phyloP scores from a whole-genome alignment of 2,888 invertebrate genomes.

The Nephrotoma appendiculata region DNA sequence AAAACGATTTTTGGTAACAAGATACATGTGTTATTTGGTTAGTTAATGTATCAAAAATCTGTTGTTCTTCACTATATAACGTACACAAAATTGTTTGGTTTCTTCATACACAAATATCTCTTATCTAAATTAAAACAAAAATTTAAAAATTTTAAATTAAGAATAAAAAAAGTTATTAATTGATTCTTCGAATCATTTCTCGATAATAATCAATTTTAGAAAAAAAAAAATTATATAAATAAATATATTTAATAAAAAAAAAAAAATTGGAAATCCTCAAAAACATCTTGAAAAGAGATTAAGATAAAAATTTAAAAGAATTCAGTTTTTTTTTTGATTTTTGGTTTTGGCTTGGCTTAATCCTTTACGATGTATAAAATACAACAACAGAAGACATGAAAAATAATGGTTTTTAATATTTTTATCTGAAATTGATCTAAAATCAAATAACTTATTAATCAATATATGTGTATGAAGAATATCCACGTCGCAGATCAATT shows the following conservation, averaged over 20 bases:
- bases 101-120: background rate
- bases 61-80: background rate
- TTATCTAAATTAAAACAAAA: background rate
- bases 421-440: background rate
- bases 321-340: background rate
- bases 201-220: background rate
- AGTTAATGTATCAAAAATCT: background rate
- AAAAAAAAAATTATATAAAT: background rate
- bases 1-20: background rate
- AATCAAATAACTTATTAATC: background rate
- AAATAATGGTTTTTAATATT: background rate
- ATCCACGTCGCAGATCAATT: background rate
- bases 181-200: background rate
- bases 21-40: background rate
- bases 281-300: background rate
- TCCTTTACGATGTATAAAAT: background rate
- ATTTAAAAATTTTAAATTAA: background rate
- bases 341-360: background rate
- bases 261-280: background rate
- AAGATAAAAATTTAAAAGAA: background rate
- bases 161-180: background rate
- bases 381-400: background rate
- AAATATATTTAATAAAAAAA: background rate
- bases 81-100: background rate
- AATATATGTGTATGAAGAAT: background rate